Evolutionary conservation across 2,113 vertebrate genomes (phyloP).

Genomic region (Typhlomys cinereus): DNA sequence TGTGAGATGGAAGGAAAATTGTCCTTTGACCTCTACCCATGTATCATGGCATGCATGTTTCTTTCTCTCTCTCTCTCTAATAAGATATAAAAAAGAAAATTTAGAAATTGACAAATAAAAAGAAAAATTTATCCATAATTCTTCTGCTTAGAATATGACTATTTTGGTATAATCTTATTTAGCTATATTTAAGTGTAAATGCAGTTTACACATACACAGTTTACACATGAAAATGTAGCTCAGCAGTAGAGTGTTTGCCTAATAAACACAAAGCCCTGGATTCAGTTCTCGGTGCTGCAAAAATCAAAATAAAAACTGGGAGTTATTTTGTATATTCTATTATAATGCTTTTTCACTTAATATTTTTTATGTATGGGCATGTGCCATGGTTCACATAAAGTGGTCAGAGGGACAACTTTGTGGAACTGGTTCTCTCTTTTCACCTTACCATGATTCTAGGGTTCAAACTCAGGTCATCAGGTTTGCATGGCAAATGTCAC

Average conservation of each 20-base stretch:
- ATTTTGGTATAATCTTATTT: constrained; percentile 34
- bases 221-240: background rate
- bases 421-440: no score
- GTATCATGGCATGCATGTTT: no score
- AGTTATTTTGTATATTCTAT: background rate
- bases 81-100: background rate
- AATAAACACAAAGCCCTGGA: background rate
- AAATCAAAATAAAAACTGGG: background rate
- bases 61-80: no score
- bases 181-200: constrained; percentile 40
- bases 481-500: no score
- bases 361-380: constrained; percentile 37
- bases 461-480: no score
- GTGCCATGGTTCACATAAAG: no score
- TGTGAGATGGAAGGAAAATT: no score
- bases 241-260: background rate
- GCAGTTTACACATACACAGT: background rate
- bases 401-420: no score
- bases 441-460: no score
- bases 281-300: background rate
- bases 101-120: constrained; percentile 1
- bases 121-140: background rate
- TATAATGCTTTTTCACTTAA: constrained; percentile 1
- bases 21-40: no score
- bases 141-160: background rate